These are phyloP conservation scores for Chloebia gouldiae DNA, from an alignment of 2,113 vertebrate genomes.

Conservation along the genomic window DNA sequence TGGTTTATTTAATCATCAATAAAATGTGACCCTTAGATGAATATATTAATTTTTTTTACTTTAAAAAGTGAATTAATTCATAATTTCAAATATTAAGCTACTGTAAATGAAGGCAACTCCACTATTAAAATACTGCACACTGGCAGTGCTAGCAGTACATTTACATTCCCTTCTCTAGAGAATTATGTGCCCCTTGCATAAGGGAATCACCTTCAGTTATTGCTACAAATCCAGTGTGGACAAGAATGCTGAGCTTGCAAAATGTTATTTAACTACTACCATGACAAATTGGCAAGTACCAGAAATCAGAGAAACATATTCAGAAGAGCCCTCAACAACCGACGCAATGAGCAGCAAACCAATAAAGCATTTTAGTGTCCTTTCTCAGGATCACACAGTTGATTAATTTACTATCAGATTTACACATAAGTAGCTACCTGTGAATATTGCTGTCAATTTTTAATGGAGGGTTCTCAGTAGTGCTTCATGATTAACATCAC, in stretches of 20 bases:
- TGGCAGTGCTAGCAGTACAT: constrained; percentile 12
- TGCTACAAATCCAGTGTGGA: neutral
- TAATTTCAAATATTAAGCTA: constrained; percentile 39
- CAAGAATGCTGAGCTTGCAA: constrained; percentile 25
- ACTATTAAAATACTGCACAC: constrained; percentile 41
- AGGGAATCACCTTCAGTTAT: constrained; percentile 23
- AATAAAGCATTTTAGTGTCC: neutral
- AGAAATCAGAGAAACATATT: neutral
- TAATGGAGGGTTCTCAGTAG: neutral
- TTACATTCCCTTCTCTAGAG: neutral
- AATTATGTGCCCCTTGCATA: neutral
- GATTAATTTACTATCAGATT: constrained; percentile 30
- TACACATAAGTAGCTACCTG: neutral
- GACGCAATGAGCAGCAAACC: neutral
- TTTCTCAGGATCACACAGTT: neutral
- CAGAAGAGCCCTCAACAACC: neutral
- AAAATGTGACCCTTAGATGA: constrained; percentile 19
- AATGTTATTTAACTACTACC: neutral
- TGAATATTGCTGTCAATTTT: neutral
- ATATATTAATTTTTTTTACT: neutral
- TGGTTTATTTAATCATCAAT: constrained; percentile 21
- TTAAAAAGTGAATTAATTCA: neutral
- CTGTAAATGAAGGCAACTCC: constrained; percentile 42
- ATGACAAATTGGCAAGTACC: neutral
- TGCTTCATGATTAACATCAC: neutral